Evolutionary conservation across 2,888 invertebrate genomes (phyloP), one percentile per base, ranked within the genome.

Genomic region (Andricus quercusramuli): DNA sequence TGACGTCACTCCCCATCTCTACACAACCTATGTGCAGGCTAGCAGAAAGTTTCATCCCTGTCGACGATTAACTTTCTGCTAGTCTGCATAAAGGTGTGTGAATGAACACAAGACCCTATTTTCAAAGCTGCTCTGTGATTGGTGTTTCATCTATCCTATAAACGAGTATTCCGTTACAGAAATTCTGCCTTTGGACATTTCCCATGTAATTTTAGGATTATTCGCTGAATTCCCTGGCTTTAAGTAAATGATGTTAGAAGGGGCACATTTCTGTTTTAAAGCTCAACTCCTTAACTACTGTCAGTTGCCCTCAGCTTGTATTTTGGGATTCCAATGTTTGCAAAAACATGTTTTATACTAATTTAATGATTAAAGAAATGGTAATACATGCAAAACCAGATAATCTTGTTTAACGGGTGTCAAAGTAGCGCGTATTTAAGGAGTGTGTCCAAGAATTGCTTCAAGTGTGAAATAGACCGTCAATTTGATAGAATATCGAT

Each of bases 401-500:
- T 32, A n/a, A 15, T 9, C 29, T 70, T 51, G n/a, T 29, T 51
- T 9, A 29, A 29, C 22, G 25, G 4, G 29, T 29, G 32, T 32
- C 47, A 51, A 56, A 70, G 32, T 51, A 68, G 22, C 25, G 51
- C 25, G 47, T 51, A 20, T 51, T 32, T 20, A 29, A 17, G 8
- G 32, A 51, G 4, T 70, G 51, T 51, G 51, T 32, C 32, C 37
- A 11, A 41, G 20, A 41, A 66, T 66, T n/a, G 37, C 37, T n/a
- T 41, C n/a, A 41, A 41, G 66, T 66, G 66, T 66, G 17, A 70
- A 70, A 70, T 62, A 70, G 47, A 51, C 51, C 51, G 70, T 56
- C 51, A 70, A 70, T 70, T 70, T 51, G 68, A 70, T 70, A 70
- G 70, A 70, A 70, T 70, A 70, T 70, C 70, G 70, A 70, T 70